A percentile compares a stretch with the other conserved stretches of the same genome.
These are phyloP conservation scores for Chrysolina haemoptera DNA, from an alignment of 2,888 invertebrate genomes.

Conservation along the genomic window DNA sequence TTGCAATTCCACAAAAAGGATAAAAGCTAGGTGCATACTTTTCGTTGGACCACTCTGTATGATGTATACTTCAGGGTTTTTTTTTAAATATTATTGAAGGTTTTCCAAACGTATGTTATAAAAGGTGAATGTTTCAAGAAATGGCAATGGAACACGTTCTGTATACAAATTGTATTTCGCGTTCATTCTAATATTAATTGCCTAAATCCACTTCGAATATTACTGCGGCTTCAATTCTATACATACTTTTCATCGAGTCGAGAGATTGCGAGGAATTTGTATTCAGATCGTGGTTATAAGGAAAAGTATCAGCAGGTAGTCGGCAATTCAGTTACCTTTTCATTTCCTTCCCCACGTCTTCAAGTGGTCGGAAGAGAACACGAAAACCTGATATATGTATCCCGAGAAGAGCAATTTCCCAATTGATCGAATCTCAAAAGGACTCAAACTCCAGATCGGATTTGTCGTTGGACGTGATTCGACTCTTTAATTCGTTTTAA, in stretches of 20 bases:
- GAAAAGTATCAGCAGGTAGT: conserved; percentile 10
- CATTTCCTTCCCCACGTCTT: not conserved
- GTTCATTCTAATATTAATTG: too few relatives aligned
- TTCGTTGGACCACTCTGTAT: too few relatives aligned
- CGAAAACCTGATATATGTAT: conserved; percentile 13
- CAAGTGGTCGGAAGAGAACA: not conserved
- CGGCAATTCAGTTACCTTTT: not conserved
- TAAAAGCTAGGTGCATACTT: too few relatives aligned
- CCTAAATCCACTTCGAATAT: too few relatives aligned
- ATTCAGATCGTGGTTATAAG: not conserved
- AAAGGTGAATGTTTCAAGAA: too few relatives aligned
- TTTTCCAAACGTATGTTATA: too few relatives aligned
- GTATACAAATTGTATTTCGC: too few relatives aligned
- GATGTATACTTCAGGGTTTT: too few relatives aligned
- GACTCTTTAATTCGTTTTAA: conserved; percentile 24
- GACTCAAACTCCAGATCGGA: conserved; percentile 4
- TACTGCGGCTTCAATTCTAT: too few relatives aligned
- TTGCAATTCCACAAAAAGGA: too few relatives aligned
- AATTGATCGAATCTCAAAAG: conserved; percentile 28
- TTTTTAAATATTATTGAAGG: too few relatives aligned
- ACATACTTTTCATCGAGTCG: not conserved
- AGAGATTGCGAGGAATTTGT: not conserved
- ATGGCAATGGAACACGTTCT: too few relatives aligned
- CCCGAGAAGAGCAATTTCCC: conserved; percentile 23
- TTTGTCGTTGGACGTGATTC: conserved; percentile 27